A percentile compares a stretch with the other conserved stretches of the same genome.
Evolutionary conservation across 2,113 vertebrate species (phyloP).

Genomic region (Polyodon spathula): DNA sequence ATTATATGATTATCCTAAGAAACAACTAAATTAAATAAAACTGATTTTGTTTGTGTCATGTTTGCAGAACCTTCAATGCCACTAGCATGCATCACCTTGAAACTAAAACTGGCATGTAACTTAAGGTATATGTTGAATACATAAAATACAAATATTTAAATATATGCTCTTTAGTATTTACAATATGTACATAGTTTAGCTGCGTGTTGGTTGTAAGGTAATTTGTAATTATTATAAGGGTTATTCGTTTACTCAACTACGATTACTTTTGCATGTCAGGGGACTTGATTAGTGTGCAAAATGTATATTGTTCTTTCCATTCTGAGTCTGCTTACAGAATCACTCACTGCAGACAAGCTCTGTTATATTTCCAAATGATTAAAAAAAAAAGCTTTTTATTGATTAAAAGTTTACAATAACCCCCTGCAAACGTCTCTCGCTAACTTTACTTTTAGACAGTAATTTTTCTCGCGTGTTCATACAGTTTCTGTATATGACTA

Average conservation of each 20-base stretch:
- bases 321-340: no score
- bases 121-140: slow-evolving; percentile 56
- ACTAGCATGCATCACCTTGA: slow-evolving; percentile 58
- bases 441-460: no score
- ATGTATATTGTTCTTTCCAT: neutral
- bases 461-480: no score
- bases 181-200: slow-evolving; percentile 59
- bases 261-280: slow-evolving; percentile 25
- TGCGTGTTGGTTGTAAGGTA: slow-evolving; percentile 56
- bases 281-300: slow-evolving; percentile 3
- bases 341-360: no score
- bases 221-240: slow-evolving; percentile 45
- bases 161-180: slow-evolving; percentile 62
- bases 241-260: slow-evolving; percentile 28
- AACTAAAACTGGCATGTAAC: slow-evolving; percentile 55
- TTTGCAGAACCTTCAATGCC: slow-evolving; percentile 58
- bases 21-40: slow-evolving; percentile 28
- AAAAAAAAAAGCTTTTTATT: no score
- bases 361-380: no score
- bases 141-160: slow-evolving; percentile 61
- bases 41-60: slow-evolving; percentile 50
- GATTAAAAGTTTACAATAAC: no score
- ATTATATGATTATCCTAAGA: slow-evolving; percentile 10
- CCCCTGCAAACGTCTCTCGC: no score
- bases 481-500: no score